These are phyloP conservation scores for Anoplius nigerrimus DNA, from an alignment of 2,888 invertebrate genomes.

Conservation along the genomic window DNA sequence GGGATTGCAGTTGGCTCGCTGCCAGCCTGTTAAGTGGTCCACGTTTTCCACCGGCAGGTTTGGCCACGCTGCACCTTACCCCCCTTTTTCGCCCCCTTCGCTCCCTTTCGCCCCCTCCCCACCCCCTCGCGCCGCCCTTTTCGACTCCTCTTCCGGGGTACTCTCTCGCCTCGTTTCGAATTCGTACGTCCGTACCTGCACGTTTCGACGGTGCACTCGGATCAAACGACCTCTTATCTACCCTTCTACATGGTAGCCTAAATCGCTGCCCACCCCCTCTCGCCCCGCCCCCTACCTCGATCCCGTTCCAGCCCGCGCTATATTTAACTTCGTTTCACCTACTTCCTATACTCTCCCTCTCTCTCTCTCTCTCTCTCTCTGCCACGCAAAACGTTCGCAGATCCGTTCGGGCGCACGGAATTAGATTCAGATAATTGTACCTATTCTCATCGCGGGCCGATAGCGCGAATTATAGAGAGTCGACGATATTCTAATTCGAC, in stretches of 20 bases:
- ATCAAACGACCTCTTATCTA: constrained; percentile 28
- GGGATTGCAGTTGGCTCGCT: constrained; percentile 64
- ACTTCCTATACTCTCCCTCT: too few species aligned
- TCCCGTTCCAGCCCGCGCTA: too few species aligned
- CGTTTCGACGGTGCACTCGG: constrained; percentile 30
- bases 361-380: too few species aligned
- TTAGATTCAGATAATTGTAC: constrained; percentile 20
- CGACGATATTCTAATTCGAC: too few species aligned
- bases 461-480: neutral
- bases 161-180: constrained; percentile 9
- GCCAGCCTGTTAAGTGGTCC: constrained; percentile 65
- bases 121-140: too few species aligned
- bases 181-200: constrained; percentile 35
- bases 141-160: neutral
- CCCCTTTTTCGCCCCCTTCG: neutral
- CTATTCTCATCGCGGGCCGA: neutral
- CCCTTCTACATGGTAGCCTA: constrained; percentile 16
- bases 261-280: constrained; percentile 27
- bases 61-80: constrained; percentile 2
- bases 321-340: too few species aligned
- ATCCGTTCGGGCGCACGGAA: constrained; percentile 17
- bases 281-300: neutral
- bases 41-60: constrained; percentile 49
- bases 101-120: neutral
- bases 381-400: neutral